A percentile compares a stretch with the other conserved stretches of the same genome.
These are phyloP conservation scores for Pyrocephalus nanus DNA, from an alignment of 2,797 vertebrate genomes.

Conservation along the genomic window DNA sequence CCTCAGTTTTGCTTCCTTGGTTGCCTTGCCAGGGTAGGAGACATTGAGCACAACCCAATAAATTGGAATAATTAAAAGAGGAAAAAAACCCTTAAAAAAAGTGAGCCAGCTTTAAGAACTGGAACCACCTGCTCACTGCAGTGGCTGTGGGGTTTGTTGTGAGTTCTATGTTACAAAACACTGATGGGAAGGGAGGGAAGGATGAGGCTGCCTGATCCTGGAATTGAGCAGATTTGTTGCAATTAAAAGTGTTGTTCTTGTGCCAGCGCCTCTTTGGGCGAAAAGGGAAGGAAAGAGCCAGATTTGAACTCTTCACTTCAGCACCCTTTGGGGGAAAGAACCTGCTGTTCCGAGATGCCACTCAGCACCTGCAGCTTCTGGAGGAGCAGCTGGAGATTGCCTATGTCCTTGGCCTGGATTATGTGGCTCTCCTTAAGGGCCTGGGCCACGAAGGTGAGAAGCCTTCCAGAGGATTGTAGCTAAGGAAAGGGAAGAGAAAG, in stretches of 20 bases:
- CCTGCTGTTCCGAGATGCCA: conserved; percentile 86
- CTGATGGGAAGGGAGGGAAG: background rate
- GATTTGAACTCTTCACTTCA: conserved; percentile 87
- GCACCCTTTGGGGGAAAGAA: conserved; percentile 78
- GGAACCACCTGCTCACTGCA: background rate
- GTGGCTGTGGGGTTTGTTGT: background rate
- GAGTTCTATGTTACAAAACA: background rate
- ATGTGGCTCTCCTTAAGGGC: conserved; percentile 89
- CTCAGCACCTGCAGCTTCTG: conserved; percentile 79
- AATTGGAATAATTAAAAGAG: background rate
- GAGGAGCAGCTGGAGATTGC: conserved; percentile 82
- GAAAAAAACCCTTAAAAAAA: background rate
- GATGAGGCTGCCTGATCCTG: background rate
- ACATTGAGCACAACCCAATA: background rate
- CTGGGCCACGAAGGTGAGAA: conserved; percentile 90
- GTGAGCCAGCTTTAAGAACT: background rate
- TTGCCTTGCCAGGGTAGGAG: background rate
- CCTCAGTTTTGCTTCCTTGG: background rate
- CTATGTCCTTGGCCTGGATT: conserved; percentile 88
- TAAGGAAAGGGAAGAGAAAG: background rate
- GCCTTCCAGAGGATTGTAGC: background rate
- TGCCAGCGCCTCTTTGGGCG: conserved; percentile 84
- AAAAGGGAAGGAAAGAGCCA: conserved; percentile 77
- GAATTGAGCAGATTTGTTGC: background rate
- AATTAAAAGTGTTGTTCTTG: background rate